These are phyloP conservation scores for Lophotis ruficrista DNA, from an alignment of 2,113 vertebrate species.

Conservation along the genomic window DNA sequence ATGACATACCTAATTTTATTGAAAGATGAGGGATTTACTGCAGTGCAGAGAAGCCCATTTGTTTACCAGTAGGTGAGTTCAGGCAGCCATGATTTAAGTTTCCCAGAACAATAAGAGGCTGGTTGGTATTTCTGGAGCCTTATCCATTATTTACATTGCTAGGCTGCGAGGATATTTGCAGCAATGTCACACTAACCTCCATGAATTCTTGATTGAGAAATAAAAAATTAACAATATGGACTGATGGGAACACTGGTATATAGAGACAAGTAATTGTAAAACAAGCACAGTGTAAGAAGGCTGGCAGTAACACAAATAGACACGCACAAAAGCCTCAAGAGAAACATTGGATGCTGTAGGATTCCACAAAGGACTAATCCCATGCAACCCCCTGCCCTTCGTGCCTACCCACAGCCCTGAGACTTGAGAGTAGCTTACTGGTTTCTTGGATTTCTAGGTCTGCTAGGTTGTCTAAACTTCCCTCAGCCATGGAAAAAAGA, in stretches of 20 bases:
- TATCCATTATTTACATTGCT: constrained; percentile 35
- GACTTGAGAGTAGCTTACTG: not conserved
- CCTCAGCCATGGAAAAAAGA: not conserved
- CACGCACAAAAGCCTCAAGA: not conserved
- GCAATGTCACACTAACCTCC: constrained; percentile 53
- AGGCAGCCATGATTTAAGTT: not conserved
- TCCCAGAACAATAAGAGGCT: not conserved
- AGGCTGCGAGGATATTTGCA: not conserved
- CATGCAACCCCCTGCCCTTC: not conserved
- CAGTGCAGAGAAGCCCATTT: not conserved
- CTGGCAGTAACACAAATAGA: not conserved
- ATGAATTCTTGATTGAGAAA: constrained; percentile 57
- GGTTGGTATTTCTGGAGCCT: not conserved
- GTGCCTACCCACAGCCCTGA: not conserved
- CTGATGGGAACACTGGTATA: not conserved
- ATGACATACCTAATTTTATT: not conserved
- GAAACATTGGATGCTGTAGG: not conserved
- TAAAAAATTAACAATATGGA: constrained; percentile 65
- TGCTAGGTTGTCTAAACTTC: not conserved
- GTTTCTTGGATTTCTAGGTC: not conserved
- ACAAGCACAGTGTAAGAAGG: not conserved
- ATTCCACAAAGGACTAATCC: not conserved
- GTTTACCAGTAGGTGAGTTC: constrained; percentile 14
- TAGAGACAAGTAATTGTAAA: constrained; percentile 10
- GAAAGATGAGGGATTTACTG: not conserved